Conservation (phyloP, 2,113 vertebrate species). For the Calypte anna region DNA sequence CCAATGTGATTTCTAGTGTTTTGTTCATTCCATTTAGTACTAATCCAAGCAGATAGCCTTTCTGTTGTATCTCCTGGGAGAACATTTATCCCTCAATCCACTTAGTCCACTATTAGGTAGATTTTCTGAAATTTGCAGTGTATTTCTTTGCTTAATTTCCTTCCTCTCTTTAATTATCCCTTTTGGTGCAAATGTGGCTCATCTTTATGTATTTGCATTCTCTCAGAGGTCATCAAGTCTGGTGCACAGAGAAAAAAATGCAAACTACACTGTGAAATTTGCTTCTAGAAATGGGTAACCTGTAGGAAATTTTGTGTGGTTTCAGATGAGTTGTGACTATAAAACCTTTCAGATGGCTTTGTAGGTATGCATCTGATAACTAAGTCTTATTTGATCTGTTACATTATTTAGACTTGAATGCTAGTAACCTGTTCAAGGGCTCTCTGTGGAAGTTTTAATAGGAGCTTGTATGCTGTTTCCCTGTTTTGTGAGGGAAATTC, state of each 20-base stretch:
- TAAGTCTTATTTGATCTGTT: background rate
- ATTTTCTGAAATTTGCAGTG: slow-evolving; percentile 54
- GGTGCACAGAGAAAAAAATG: slow-evolving; percentile 18
- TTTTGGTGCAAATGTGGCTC: slow-evolving; percentile 48
- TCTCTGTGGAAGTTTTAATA: background rate
- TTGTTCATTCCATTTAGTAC: slow-evolving; percentile 60
- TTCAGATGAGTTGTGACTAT: background rate
- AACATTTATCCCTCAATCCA: slow-evolving; percentile 59
- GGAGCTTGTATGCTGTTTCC: background rate
- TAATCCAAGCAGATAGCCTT: slow-evolving; percentile 67
- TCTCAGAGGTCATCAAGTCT: slow-evolving; percentile 41
- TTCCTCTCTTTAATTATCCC: slow-evolving; percentile 67
- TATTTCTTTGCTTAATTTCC: slow-evolving; percentile 60
- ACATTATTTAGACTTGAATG: background rate
- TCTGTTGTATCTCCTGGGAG: slow-evolving; percentile 65
- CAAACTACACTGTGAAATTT: background rate
- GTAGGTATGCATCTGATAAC: background rate
- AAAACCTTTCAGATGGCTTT: background rate
- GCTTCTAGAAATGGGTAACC: background rate
- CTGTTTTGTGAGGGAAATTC: background rate
- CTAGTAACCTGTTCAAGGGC: background rate
- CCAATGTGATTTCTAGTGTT: slow-evolving; percentile 63
- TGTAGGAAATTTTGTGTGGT: background rate
- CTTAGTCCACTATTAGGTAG: slow-evolving; percentile 64
- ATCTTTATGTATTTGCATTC: slow-evolving; percentile 47